Evolutionary conservation across 2,113 vertebrate species (phyloP).

Genomic region (Dascyllus trimaculatus): DNA sequence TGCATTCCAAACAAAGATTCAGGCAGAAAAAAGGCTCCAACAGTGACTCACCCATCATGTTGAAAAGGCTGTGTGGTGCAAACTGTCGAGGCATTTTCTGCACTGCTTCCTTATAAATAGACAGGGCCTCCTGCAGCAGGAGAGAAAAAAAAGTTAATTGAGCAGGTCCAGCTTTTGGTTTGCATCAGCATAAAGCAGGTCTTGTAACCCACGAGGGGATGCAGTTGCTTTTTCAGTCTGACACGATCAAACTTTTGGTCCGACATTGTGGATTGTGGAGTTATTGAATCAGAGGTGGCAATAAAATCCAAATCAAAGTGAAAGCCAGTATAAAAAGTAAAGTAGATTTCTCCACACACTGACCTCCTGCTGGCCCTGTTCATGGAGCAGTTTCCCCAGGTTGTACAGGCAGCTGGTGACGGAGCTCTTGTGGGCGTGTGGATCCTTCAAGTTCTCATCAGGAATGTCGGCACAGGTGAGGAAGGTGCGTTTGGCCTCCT

Average conservation of each 20-base stretch:
- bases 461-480: conserved; percentile 97
- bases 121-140: conserved; percentile 90
- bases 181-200: conserved; percentile 9
- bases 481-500: conserved; percentile 94
- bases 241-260: too few relatives aligned
- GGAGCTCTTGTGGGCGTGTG: conserved; percentile 97
- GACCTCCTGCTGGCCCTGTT: conserved; percentile 96
- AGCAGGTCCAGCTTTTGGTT: conserved; percentile 2
- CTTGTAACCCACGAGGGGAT: too few relatives aligned
- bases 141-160: not conserved
- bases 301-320: too few relatives aligned
- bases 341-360: conserved; percentile 1
- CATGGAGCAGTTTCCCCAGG: conserved; percentile 96
- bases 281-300: too few relatives aligned
- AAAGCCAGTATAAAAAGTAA: too few relatives aligned
- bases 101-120: conserved; percentile 94
- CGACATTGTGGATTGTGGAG: too few relatives aligned
- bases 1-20: conserved; percentile 3
- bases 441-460: conserved; percentile 98
- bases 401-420: conserved; percentile 99
- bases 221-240: too few relatives aligned
- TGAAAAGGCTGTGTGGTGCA: conserved; percentile 98
- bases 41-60: conserved; percentile 96
- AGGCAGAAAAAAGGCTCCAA: not conserved
- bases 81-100: conserved; percentile 99